Evolutionary conservation across 1,140 invertebrate species (phyloP).

Genomic region (Aphaenogaster ashmeadi): DNA sequence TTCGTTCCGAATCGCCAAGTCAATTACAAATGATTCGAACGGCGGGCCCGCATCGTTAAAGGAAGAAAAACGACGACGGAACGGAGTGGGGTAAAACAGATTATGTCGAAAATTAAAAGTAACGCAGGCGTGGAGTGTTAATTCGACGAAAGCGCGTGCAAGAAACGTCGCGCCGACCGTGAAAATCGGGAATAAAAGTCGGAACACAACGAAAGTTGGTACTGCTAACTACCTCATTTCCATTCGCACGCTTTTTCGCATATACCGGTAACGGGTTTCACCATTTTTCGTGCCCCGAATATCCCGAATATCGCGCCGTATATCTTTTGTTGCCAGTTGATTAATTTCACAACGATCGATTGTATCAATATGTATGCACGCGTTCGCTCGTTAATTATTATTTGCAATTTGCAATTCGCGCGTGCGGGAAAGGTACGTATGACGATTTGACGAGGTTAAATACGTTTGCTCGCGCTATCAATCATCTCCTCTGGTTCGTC

Average conservation of each 20-base stretch:
- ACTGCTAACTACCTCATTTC: slow-evolving; percentile 36
- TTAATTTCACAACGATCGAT: slow-evolving; percentile 54
- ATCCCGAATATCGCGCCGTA: slow-evolving; percentile 11
- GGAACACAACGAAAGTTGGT: not conserved
- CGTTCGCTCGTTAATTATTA: slow-evolving; percentile 42
- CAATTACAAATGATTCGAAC: slow-evolving; percentile 54
- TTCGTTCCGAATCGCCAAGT: slow-evolving; percentile 23
- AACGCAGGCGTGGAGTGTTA: slow-evolving; percentile 35
- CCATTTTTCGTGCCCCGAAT: slow-evolving; percentile 18
- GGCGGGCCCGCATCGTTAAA: slow-evolving; percentile 33
- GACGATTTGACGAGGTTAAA: slow-evolving; percentile 19
- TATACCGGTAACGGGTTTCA: not conserved
- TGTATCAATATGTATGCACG: slow-evolving; percentile 34
- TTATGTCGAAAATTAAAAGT: slow-evolving; percentile 60
- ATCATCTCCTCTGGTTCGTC: slow-evolving; percentile 48
- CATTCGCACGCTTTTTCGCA: slow-evolving; percentile 29
- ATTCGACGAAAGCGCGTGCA: slow-evolving; percentile 15
- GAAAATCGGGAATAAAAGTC: slow-evolving; percentile 54
- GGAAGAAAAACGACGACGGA: slow-evolving; percentile 1
- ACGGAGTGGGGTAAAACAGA: slow-evolving; percentile 31
- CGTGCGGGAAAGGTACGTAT: slow-evolving; percentile 22
- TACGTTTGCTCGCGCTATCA: slow-evolving; percentile 46
- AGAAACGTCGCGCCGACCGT: slow-evolving; percentile 37
- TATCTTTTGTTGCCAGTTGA: slow-evolving; percentile 26
- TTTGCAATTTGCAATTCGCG: slow-evolving; percentile 48